Evolutionary conservation across 2,113 vertebrate genomes (phyloP), one percentile per base, ranked within the genome.

Genomic region (Cyanoramphus novaezelandiae): DNA sequence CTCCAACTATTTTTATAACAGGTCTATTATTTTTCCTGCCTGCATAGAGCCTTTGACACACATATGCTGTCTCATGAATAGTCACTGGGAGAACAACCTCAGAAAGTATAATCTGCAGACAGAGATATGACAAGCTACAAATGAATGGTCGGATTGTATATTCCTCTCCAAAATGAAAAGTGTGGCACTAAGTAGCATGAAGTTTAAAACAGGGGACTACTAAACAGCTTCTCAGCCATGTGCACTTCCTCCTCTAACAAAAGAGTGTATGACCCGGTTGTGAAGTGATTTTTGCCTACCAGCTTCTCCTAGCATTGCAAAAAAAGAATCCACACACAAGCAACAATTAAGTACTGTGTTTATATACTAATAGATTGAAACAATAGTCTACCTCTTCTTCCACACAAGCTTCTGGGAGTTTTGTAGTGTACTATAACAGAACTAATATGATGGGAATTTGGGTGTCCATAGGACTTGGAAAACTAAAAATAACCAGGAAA

Each of bases 1-100:
- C 35, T 77, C 25, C 28, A n/a, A 24, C 14, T 28, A 17, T 21
- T 84, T 90, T 68, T 63, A 4, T 11, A 79, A 44, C 11, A 71
- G 23, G 43, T 29, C 0, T 0, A 21, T 39, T 46, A n/a, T n/a
- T 77, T 81, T 55, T 27, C n/a, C 13, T 59, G 35, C 8, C 52
- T 37, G 4, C 46, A 17, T 6, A 35, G 50, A 53, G 18, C 52
- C 11, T 68, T 35, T 39, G 57, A 53, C 3, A 6, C 35, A 23
- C 2, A n/a, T 7, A 29, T 0, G 0, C 49, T 50, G 41, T 67
- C 59, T 82, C 57, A 50, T n/a, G 57, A 59, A 29, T n/a, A 83
- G 39, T 28, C 47, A 17, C 49, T 50, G 23, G 41, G 20, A 84
- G 90, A 78, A 69, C 31, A 3, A 47, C 13, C 29, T 37, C 33